phyloP scores from a whole-genome alignment of 2,888 invertebrate species.

The Noctua fimbriata region DNA sequence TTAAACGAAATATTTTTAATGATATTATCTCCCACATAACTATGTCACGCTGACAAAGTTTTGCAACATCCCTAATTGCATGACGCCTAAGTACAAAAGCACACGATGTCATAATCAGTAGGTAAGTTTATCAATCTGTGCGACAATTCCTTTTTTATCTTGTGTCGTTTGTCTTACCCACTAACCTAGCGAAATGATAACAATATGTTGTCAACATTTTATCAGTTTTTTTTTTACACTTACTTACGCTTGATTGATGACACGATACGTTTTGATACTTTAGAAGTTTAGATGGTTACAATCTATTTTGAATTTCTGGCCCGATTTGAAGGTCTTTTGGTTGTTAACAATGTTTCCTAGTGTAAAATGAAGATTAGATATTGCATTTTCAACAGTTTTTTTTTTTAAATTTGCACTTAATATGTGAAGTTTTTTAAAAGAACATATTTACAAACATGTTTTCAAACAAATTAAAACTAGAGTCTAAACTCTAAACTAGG shows the following conservation, averaged over 20 bases:
- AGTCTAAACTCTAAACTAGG: conserved; percentile 10
- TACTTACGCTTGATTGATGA: conserved; percentile 82
- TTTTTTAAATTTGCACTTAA: neutral
- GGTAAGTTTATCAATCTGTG: conserved; percentile 60
- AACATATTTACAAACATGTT: neutral
- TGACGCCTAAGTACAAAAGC: conserved; percentile 6
- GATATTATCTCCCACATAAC: neutral
- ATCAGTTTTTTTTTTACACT: conserved; percentile 57
- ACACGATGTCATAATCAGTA: conserved; percentile 45
- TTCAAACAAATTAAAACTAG: neutral
- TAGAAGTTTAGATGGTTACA: conserved; percentile 57
- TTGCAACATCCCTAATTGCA: conserved; percentile 9
- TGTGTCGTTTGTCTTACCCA: conserved; percentile 77
- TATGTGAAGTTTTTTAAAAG: neutral
- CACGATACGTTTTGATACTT: conserved; percentile 53
- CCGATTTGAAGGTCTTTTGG: conserved; percentile 45
- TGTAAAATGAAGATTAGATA: conserved; percentile 18
- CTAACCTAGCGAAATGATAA: conserved; percentile 83
- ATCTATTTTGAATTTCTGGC: conserved; percentile 45
- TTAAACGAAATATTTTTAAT: conserved; percentile 11
- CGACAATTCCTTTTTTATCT: conserved; percentile 53
- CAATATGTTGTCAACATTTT: conserved; percentile 51
- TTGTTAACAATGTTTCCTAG: conserved; percentile 29
- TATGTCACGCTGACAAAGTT: neutral
- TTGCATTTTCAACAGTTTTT: neutral